Conservation (phyloP, 2,888 invertebrate genomes). For the Sphecodes monilicornis region DNA sequence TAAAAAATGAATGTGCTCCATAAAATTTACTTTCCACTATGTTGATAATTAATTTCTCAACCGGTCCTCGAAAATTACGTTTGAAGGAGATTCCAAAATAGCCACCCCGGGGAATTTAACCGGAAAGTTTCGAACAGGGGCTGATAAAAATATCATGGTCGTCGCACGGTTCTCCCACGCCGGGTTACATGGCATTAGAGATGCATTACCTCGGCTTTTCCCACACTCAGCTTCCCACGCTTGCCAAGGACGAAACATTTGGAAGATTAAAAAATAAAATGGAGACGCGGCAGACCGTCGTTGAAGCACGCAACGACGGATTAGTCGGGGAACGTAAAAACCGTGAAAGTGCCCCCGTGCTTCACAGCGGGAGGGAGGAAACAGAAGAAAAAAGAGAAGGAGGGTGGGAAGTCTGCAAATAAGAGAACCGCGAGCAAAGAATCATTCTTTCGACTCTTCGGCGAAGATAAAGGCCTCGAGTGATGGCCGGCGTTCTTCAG, state of each 20-base stretch:
- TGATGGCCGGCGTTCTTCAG: background rate
- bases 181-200: conserved; percentile 19
- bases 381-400: background rate
- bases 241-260: background rate
- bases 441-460: conserved; percentile 34
- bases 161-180: background rate
- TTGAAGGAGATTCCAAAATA: background rate
- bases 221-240: background rate
- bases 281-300: background rate
- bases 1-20: background rate
- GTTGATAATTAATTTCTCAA: background rate
- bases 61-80: background rate
- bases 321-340: background rate
- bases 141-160: conserved; percentile 13
- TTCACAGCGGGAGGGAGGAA: background rate
- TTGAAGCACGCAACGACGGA: background rate
- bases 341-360: background rate
- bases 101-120: background rate
- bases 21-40: background rate
- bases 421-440: conserved; percentile 9
- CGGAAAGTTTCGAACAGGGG: background rate
- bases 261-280: conserved; percentile 38
- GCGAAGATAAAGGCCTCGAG: conserved; percentile 18
- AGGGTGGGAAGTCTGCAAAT: background rate
- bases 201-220: conserved; percentile 21